Evolutionary conservation across 2,113 vertebrate species (phyloP), one percentile per base, ranked within the genome.

Genomic region (Brienomyrus longianalis): DNA sequence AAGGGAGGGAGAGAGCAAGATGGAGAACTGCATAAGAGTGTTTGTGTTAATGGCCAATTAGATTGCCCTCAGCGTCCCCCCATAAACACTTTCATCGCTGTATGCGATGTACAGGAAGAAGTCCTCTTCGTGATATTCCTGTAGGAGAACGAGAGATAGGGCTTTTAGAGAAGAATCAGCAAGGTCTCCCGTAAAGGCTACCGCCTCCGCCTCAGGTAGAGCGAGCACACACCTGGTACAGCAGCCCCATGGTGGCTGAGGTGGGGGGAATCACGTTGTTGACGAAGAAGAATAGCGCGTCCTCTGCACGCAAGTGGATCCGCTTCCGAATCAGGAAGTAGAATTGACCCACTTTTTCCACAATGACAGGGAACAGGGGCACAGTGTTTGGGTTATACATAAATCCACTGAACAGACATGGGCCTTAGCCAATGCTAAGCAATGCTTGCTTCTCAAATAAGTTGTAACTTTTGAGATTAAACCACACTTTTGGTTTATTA

Each of bases 91-190:
- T 94, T 98, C 97, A 83, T 98, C 97, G 93, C 97, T 98, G 96
- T 98, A 98, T 91, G 97, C 97, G 91, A 98, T 98, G 96, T 98
- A 98, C 88, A 98, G 97, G 96, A 98, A 98, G 95, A 98, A 98
- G 92, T 98, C 97, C 95, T 98, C 97, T 94, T 98, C 97, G 0
- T 98, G 97, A 87, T 98, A 97, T 92, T 98, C 97, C 97, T 98
- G 88, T 62, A 90, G 88, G 5, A 39, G n/a, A 89, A 13, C 80
- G 45, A 66, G 27, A 90, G 10, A 86, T 43, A 35, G 3, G 17
- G 1, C 31, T 17, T 89, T 80, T 15, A 27, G 88, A 9, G 27
- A 50, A 11, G 23, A 17, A 48, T 15, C 7, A 23, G 48, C 70
- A 35, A 35, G 31, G 66, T 19, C 45, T 0, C 9, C 11, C 66